These are phyloP conservation scores for Labrus mixtus DNA, from an alignment of 2,113 vertebrate genomes.

Conservation along the genomic window DNA sequence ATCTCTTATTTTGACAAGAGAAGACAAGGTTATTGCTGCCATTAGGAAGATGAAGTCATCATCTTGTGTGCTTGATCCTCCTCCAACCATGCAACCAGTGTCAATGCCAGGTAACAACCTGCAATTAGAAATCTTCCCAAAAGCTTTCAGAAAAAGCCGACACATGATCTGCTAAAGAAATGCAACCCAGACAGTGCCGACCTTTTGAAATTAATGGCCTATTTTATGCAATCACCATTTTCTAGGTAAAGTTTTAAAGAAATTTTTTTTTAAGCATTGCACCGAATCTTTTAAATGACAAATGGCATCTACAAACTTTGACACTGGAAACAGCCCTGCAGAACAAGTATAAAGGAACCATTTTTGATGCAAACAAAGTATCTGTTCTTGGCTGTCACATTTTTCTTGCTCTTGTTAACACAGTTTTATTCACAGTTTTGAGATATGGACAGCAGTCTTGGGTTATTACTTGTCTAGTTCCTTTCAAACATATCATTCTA, in stretches of 20 bases:
- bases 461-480: background rate
- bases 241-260: background rate
- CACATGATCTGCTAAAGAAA: background rate
- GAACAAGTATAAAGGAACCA: background rate
- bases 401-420: background rate
- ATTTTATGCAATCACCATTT: constrained; percentile 10
- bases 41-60: constrained; percentile 46
- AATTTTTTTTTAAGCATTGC: background rate
- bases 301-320: too few species aligned
- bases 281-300: background rate
- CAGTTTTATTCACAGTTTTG: constrained; percentile 1
- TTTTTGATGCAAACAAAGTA: background rate
- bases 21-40: constrained; percentile 6
- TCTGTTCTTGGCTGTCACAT: background rate
- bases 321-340: too few species aligned
- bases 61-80: constrained; percentile 6
- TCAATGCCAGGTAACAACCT: constrained; percentile 40
- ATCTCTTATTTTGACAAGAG: constrained; percentile 13
- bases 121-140: constrained; percentile 40
- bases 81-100: constrained; percentile 17
- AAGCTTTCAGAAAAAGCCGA: constrained; percentile 29
- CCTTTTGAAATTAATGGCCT: constrained; percentile 10
- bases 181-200: background rate
- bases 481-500: background rate
- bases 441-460: background rate